Base-by-base conservation (phyloP, 2,113 vertebrate genomes). In the Puntigrus tetrazona region DNA sequence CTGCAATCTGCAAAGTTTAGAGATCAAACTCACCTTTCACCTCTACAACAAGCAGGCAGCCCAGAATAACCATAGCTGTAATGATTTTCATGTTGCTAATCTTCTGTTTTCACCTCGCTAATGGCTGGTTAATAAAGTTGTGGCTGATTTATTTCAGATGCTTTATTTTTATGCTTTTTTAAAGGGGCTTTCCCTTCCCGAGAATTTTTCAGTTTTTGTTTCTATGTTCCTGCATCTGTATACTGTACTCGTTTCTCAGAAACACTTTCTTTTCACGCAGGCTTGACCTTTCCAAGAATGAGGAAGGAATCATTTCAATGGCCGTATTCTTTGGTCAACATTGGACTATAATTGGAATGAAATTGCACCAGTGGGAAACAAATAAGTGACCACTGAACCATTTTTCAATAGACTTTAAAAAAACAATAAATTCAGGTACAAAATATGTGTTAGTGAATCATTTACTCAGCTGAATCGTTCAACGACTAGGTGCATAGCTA, bases 261-360 rank as follows among this genome's bases (percentile, higher is more conserved):
- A 78, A 78, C 75, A 78, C 50, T 78, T 78, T 38, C 50, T 73
- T 16, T 73, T 45, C 9, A 16, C n/a, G 52, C 22, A 57, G 7
- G n/a, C 52, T 57, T 69, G 20, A 70, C 67, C 67, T 70, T 70
- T 52, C 27, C 14, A 22, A 52, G 73, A 76, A 76, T 76, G 20
- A 57, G 52, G 76, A 57, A 57, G 52, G 13, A 25, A 25, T n/a
- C 20, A 57, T n/a, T 57, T 0, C 0, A 57, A 9, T 22, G 0
- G 22, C 22, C 0, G 11, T 6, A 22, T 57, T 70, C 3, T 11
- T 70, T 20, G 9, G 8, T 36, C 63, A 22, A 34, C 38, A 31
- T 36, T 41, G 31, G 16, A 22, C 18, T 69, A 5, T 69, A 22
- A 22, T 69, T 36, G 7, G 4, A 65, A 34, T 65, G 3, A 65